These are phyloP conservation scores for Chaetura pelagica DNA, from an alignment of 2,113 vertebrate species.

Conservation along the genomic window DNA sequence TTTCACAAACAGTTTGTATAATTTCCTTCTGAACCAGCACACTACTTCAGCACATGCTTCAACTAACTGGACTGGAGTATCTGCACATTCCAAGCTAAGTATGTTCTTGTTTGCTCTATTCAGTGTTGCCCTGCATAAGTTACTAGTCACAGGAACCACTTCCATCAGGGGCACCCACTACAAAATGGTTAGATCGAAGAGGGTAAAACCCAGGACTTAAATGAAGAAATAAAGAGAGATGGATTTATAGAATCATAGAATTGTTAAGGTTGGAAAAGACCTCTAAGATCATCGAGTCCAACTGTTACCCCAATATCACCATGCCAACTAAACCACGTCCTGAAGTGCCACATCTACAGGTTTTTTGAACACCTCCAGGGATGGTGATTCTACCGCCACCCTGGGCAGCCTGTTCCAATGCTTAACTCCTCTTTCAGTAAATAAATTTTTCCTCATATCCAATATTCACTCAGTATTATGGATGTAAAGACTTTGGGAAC, in stretches of 20 bases:
- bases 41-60: neutral
- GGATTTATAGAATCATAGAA: neutral
- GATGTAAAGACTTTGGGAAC: neutral
- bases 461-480: neutral
- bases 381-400: too few relatives aligned
- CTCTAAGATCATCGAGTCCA: too few relatives aligned
- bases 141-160: neutral
- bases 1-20: neutral
- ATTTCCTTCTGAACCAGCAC: neutral
- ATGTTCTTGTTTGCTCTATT: neutral
- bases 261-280: too few relatives aligned
- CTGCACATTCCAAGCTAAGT: neutral
- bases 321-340: too few relatives aligned
- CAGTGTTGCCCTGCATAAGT: neutral
- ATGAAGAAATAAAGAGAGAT: neutral
- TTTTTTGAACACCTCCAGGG: too few relatives aligned
- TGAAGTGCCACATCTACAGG: too few relatives aligned
- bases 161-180: neutral
- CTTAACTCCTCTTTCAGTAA: too few relatives aligned
- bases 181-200: neutral
- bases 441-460: too few relatives aligned
- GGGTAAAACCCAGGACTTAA: neutral
- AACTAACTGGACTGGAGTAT: neutral
- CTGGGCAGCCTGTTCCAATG: too few relatives aligned
- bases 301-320: too few relatives aligned